Evolutionary conservation across 2,888 invertebrate genomes (phyloP).

Genomic region (Unio pictorum): DNA sequence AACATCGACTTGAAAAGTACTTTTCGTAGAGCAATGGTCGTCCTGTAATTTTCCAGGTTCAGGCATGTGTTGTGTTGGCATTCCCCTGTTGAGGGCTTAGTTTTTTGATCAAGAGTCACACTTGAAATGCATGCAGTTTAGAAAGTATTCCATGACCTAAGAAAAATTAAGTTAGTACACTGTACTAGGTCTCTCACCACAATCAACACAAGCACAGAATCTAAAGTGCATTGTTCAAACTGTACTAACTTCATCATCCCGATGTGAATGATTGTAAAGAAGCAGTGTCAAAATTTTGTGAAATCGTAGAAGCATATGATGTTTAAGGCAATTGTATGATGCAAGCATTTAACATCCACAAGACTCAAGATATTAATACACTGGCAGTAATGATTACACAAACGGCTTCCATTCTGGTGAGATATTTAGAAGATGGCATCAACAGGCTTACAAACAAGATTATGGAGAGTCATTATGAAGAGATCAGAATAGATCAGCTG

Average conservation of each 20-base stretch:
- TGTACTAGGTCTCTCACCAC: conserved; percentile 80
- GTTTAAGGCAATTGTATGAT: conserved; percentile 86
- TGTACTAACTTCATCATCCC: conserved; percentile 91
- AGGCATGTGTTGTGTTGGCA: neutral
- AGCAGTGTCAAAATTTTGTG: conserved; percentile 81
- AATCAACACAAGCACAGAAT: conserved; percentile 87
- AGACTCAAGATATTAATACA: neutral
- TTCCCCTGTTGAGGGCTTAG: no score
- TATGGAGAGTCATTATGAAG: conserved; percentile 36
- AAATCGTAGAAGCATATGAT: conserved; percentile 89
- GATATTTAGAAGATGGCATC: conserved; percentile 23
- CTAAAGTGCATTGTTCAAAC: conserved; percentile 89
- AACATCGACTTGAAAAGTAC: no score
- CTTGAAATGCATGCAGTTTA: no score
- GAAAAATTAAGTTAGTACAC: conserved; percentile 73
- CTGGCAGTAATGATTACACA: neutral
- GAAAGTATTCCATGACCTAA: conserved; percentile 1
- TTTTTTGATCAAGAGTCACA: neutral
- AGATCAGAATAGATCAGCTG: neutral
- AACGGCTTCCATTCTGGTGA: neutral
- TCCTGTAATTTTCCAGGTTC: no score
- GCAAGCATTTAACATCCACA: conserved; percentile 56
- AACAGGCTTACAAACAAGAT: conserved; percentile 53
- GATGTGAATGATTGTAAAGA: conserved; percentile 81
- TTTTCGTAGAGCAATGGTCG: no score